These are phyloP conservation scores for Trimorus sp. DNA, from an alignment of 2,888 invertebrate species.

Conservation along the genomic window DNA sequence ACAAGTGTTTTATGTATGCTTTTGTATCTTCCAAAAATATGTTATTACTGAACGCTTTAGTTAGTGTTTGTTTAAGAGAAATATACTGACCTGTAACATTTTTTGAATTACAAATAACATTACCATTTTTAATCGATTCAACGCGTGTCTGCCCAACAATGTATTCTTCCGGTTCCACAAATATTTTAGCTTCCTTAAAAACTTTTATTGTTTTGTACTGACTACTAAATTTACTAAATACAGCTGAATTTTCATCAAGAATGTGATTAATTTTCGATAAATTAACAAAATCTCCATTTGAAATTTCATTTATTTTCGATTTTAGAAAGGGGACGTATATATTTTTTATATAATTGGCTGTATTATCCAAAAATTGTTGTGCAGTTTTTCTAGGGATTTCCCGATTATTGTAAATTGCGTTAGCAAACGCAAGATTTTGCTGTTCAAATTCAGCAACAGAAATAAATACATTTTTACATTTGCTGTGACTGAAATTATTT, in stretches of 20 bases:
- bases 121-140: slow-evolving; percentile 2
- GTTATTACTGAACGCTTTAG: slow-evolving; percentile 7
- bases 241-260: background rate
- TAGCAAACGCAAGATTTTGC: slow-evolving; percentile 8
- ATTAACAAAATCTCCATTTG: background rate
- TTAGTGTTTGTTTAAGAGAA: slow-evolving; percentile 24
- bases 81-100: slow-evolving; percentile 27
- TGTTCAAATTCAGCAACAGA: background rate
- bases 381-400: slow-evolving; percentile 4
- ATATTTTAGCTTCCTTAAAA: background rate
- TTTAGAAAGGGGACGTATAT: slow-evolving; percentile 29
- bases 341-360: slow-evolving; percentile 15
- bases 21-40: slow-evolving; percentile 21
- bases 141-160: slow-evolving; percentile 19
- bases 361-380: background rate
- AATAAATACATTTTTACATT: too few species aligned
- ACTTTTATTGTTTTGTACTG: slow-evolving; percentile 8
- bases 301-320: slow-evolving; percentile 2
- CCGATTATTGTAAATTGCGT: slow-evolving; percentile 2
- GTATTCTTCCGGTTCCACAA: slow-evolving; percentile 16
- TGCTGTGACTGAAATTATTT: too few species aligned
- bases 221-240: slow-evolving; percentile 11
- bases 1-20: slow-evolving; percentile 8
- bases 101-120: background rate
- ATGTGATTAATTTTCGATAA: background rate